phyloP scores from a whole-genome alignment of 2,113 vertebrate species.

The Spilogale gracilis region DNA sequence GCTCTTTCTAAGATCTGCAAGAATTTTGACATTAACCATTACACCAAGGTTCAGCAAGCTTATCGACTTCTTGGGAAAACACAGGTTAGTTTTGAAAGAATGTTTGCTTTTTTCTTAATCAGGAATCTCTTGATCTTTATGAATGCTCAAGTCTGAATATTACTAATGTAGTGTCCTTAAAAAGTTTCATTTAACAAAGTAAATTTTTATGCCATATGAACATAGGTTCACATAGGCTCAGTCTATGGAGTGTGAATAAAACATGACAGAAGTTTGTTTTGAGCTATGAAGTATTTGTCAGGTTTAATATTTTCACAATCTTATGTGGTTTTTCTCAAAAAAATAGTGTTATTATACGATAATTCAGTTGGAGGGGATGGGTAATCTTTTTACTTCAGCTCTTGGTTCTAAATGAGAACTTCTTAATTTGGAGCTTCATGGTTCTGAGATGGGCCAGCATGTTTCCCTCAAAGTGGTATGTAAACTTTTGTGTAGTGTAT shows the following conservation, averaged over 20 bases:
- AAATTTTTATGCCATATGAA: constrained; percentile 38
- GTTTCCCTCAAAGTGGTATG: background rate
- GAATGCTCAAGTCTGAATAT: constrained; percentile 26
- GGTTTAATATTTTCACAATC: constrained; percentile 45
- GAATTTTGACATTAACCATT: constrained; percentile 97
- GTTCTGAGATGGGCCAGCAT: background rate
- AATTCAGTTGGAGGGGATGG: background rate
- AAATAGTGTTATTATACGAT: background rate
- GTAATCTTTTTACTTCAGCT: background rate
- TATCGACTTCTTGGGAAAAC: constrained; percentile 98
- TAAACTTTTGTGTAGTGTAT: background rate
- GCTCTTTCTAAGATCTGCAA: constrained; percentile 99
- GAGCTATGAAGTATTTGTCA: background rate
- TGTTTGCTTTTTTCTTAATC: background rate
- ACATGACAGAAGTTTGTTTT: constrained; percentile 6
- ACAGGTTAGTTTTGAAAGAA: constrained; percentile 90
- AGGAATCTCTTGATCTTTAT: background rate
- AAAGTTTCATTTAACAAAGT: constrained; percentile 18
- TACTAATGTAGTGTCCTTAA: background rate
- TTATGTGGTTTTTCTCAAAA: background rate
- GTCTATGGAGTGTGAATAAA: background rate
- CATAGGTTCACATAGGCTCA: background rate
- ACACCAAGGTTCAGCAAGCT: constrained; percentile 98
- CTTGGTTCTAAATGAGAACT: background rate
- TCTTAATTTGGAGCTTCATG: background rate